Evolutionary conservation across 2,113 vertebrate species (phyloP), one percentile per base, ranked within the genome.

Genomic region (Neomonachus schauinslandi): DNA sequence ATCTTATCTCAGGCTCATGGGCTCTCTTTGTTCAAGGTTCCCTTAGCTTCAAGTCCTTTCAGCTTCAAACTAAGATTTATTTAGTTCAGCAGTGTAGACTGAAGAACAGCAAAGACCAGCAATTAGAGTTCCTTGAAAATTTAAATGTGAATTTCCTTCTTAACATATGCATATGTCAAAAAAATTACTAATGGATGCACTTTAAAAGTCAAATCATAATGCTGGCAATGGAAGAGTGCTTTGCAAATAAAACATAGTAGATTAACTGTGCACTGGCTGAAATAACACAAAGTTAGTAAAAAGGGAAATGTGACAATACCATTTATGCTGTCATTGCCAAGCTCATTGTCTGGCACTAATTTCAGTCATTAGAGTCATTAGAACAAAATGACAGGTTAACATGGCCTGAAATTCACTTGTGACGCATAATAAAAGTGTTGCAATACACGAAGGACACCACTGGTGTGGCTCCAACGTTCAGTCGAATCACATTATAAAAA

Each of bases 141-240:
- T 93, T 53, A 90, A 98, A 91, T 24, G 46, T 69, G 46, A 79
- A 95, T 94, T 96, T 95, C 72, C 71, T 87, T 92, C 55, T 87
- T 71, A 69, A 69, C 74, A 89, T 72, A 84, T 19, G n/a, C 36
- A 31, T 53, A 39, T 76, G 93, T 94, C 63, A 95, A 96, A 96
- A 85, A 95, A 53, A 69, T 90, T 85, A 95, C 55, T 71, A 95
- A 90, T 39, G 76, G 51, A 57, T 84, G n/a, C 55, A 42, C 59
- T 96, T 95, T 88, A 74, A 93, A 83, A 89, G 49, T 92, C 89
- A 85, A 33, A 96, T 81, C 76, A 76, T 46, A 76, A 53, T 21
- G n/a, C 51, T 77, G 28, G 53, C 22, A n/a, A 89, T 26, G 79
- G 72, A 49, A 77, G 42, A 92, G 53, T 36, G 39, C 39, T 93